phyloP scores from a whole-genome alignment of 2,113 vertebrate species.

The Anguilla japonica region DNA sequence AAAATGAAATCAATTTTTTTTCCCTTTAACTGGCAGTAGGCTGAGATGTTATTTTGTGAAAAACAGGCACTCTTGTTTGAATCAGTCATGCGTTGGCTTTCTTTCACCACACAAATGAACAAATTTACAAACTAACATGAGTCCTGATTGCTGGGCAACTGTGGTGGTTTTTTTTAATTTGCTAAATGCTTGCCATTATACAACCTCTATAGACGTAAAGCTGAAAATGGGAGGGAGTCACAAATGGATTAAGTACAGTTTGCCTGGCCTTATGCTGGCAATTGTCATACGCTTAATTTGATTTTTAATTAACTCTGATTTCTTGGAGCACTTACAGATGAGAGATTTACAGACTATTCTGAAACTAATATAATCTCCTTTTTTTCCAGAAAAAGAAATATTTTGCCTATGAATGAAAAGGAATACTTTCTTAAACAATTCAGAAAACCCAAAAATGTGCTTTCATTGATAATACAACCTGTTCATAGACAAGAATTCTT shows the following conservation, averaged over 20 bases:
- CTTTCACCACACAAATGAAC: constrained; percentile 57
- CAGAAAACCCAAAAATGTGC: not conserved
- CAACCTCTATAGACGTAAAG: constrained; percentile 35
- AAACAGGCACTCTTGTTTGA: constrained; percentile 58
- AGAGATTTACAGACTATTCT: constrained; percentile 20
- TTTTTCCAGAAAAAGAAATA: not conserved
- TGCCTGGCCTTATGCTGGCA: constrained; percentile 52
- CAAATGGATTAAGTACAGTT: constrained; percentile 60
- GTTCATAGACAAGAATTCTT: not conserved
- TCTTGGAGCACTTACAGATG: constrained; percentile 50
- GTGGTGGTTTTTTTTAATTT: constrained; percentile 53
- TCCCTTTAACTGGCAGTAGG: constrained; percentile 59
- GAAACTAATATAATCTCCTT: not conserved
- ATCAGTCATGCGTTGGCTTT: constrained; percentile 62
- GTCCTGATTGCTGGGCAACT: constrained; percentile 57
- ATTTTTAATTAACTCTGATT: constrained; percentile 67
- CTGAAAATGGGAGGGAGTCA: constrained; percentile 39
- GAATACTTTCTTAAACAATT: not conserved
- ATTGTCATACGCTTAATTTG: constrained; percentile 63
- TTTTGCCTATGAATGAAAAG: not conserved
- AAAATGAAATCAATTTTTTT: constrained; percentile 69
- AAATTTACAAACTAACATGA: constrained; percentile 52
- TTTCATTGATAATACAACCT: not conserved
- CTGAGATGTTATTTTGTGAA: constrained; percentile 28
- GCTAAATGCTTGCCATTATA: constrained; percentile 58